Base-by-base conservation (phyloP, 2,888 invertebrate genomes). In the Camponotus fellah region DNA sequence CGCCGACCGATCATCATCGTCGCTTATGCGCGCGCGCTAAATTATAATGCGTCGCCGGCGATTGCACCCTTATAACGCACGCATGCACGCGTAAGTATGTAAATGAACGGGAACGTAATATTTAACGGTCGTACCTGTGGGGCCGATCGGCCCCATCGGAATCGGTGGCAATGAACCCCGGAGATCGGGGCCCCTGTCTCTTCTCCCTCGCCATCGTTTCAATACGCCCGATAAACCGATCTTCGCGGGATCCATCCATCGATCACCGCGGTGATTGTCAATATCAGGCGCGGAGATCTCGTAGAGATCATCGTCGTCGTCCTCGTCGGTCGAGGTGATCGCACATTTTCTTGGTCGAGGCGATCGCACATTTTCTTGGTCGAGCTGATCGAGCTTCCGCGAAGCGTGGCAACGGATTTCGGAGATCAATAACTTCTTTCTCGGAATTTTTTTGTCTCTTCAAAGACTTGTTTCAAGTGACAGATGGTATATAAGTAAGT, bases 101-200 rank as follows among this genome's bases (percentile, higher is more conserved):
- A 84, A 76, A 88, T 76, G 65, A 62, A 37, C 56, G 58, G 53
- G 53, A 66, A 66, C 72, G 62, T 62, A 66, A 82, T 81, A 64
- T 85, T 87, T 82, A 84, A 65, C 75, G 84, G 17, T 60, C 66
- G 53, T 77, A 66, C 34, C n/a, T 46, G 56, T 14, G 8, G 62
- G 65, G 76, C 69, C 84, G 72, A 14, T 60, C 58, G 46, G n/a
- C 34, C 46, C 46, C 46, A 4, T 12, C 49, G 69, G 32, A 81
- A 77, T 86, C 79, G 66, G 40, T 80, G 88, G 77, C 85, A 86
- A 85, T 76, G 88, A 88, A 86, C 88, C 21, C 37, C 56, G 21
- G 26, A 58, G n/a, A 68, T 62, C 26, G 71, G 62, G 4, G 9
- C 32, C 56, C 65, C 58, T 71, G 49, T 17, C 53, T n/a, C n/a